These are phyloP conservation scores for Pterois miles DNA, from an alignment of 2,797 vertebrate species.

Conservation along the genomic window DNA sequence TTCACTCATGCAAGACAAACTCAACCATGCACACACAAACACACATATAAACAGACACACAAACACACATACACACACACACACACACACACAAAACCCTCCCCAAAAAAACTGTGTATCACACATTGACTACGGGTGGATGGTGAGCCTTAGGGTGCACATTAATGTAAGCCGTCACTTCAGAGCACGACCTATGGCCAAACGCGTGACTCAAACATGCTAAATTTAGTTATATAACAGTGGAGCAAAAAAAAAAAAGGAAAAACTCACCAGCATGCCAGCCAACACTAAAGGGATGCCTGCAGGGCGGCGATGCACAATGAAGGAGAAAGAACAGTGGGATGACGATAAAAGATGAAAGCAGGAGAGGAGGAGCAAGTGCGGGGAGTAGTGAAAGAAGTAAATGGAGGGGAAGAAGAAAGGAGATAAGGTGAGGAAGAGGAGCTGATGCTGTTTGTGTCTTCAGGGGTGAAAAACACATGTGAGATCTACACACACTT, in stretches of 20 bases:
- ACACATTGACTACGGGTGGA: slow-evolving; percentile 61
- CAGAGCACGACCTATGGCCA: slow-evolving; percentile 67
- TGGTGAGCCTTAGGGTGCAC: slow-evolving; percentile 66
- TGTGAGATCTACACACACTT: neutral
- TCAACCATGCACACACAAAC: slow-evolving; percentile 9
- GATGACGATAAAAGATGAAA: slow-evolving; percentile 58
- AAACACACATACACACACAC: neutral
- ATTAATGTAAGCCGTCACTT: slow-evolving; percentile 75
- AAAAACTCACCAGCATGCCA: slow-evolving; percentile 62
- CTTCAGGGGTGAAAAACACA: neutral
- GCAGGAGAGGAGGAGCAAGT: slow-evolving; percentile 24
- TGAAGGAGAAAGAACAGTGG: slow-evolving; percentile 63
- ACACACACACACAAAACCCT: neutral
- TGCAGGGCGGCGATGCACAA: slow-evolving; percentile 62
- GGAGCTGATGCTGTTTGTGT: slow-evolving; percentile 17
- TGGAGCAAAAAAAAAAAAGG: slow-evolving; percentile 30
- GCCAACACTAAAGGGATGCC: slow-evolving; percentile 70
- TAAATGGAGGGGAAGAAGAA: slow-evolving; percentile 60
- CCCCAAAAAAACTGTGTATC: slow-evolving; percentile 27
- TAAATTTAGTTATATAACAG: slow-evolving; percentile 73
- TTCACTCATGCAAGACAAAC: slow-evolving; percentile 61
- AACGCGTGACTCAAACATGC: slow-evolving; percentile 75
- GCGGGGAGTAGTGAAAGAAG: slow-evolving; percentile 24
- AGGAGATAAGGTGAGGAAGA: slow-evolving; percentile 31
- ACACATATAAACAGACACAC: neutral